Conservation (phyloP, 1,140 invertebrate species). For the Ectropis grisescens region DNA sequence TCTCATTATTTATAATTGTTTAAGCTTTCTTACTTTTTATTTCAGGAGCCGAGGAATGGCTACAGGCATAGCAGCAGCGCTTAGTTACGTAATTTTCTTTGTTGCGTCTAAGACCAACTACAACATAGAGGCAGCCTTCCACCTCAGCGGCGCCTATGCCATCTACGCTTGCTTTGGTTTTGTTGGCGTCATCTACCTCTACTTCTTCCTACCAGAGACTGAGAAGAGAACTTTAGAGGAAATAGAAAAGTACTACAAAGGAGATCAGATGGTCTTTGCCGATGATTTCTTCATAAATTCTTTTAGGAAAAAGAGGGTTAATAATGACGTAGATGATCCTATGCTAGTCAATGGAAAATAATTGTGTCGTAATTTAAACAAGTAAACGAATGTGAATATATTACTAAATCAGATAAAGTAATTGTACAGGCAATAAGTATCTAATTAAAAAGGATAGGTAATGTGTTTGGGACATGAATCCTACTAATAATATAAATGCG, state of each 20-base stretch:
- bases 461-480: no score
- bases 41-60: conserved; percentile 71
- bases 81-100: conserved; percentile 73
- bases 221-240: conserved; percentile 82
- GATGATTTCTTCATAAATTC: conserved; percentile 53
- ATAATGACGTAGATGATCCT: conserved; percentile 25
- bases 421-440: no score
- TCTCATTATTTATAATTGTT: no score
- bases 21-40: conserved; percentile 16
- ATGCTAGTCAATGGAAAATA: conserved; percentile 41
- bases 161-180: conserved; percentile 71
- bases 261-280: conserved; percentile 46
- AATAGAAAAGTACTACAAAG: conserved; percentile 72
- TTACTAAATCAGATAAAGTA: no score
- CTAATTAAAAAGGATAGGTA: no score
- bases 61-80: conserved; percentile 69
- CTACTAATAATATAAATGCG: no score
- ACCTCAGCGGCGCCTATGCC: conserved; percentile 72
- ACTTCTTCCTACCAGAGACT: conserved; percentile 82
- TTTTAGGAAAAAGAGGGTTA: conserved; percentile 32
- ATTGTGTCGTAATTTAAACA: no score
- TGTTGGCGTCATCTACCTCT: conserved; percentile 72
- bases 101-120: conserved; percentile 75
- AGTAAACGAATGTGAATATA: no score
- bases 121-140: conserved; percentile 65